A percentile compares a stretch with the other conserved stretches of the same genome.
Evolutionary conservation across 1,140 invertebrate species (phyloP).

Genomic region (Notospermus geniculatus): DNA sequence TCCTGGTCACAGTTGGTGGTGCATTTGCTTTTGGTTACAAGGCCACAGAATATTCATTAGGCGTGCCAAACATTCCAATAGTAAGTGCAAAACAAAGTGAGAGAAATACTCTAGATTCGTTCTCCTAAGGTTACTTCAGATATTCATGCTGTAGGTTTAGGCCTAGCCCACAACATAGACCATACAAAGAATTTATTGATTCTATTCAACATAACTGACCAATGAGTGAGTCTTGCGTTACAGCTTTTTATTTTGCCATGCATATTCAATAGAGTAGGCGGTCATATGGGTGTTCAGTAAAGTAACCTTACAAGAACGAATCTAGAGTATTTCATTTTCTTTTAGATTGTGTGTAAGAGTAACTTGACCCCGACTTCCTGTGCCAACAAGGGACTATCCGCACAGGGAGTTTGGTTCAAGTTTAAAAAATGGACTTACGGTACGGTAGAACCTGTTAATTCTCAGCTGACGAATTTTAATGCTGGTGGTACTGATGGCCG

Average conservation of each 20-base stretch:
- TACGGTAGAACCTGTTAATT: not conserved
- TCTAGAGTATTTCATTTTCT: not conserved
- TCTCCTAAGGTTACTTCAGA: no score
- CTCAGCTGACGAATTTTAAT: not conserved
- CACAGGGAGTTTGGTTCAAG: not conserved
- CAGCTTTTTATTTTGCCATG: no score
- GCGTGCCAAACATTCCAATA: slow-evolving; percentile 15
- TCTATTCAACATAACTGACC: no score
- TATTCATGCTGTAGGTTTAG: no score
- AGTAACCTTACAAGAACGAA: no score
- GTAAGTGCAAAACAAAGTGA: slow-evolving; percentile 10
- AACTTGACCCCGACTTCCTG: not conserved
- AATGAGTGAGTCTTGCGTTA: no score
- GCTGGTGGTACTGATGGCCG: not conserved
- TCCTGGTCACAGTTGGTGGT: slow-evolving; percentile 56
- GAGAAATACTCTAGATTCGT: no score
- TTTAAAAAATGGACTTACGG: not conserved
- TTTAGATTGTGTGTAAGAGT: not conserved
- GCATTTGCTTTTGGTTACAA: slow-evolving; percentile 59
- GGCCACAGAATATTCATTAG: slow-evolving; percentile 37
- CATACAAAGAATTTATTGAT: no score
- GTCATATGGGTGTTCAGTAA: no score
- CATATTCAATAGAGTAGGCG: no score
- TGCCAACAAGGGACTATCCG: not conserved
- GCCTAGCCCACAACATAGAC: no score